These are phyloP conservation scores for Eupithecia dodoneata DNA, from an alignment of 2,888 invertebrate species.

Conservation along the genomic window DNA sequence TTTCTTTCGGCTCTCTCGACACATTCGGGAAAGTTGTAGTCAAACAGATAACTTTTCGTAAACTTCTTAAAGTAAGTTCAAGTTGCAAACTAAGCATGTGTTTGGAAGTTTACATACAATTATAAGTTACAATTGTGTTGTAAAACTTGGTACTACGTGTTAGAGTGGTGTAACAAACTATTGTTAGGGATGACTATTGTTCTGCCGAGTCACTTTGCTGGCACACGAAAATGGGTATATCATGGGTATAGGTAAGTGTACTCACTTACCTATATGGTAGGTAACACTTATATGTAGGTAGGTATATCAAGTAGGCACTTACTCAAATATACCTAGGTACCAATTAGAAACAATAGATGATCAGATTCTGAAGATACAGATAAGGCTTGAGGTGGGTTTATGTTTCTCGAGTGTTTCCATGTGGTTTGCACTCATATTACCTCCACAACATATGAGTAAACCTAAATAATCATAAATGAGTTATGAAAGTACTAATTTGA, in stretches of 20 bases:
- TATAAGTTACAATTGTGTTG: conserved; percentile 11
- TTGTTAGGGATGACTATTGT: conserved; percentile 9
- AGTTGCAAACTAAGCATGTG: not conserved
- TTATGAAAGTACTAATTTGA: too few relatives aligned
- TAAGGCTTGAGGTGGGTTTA: too few relatives aligned
- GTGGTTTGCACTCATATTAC: too few relatives aligned
- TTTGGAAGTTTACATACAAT: conserved; percentile 11
- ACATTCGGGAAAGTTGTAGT: not conserved
- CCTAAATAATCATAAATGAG: too few relatives aligned
- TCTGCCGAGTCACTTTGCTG: not conserved
- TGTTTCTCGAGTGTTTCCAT: not conserved
- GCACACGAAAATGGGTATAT: not conserved
- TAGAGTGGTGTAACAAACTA: not conserved
- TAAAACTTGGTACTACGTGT: conserved; percentile 1
- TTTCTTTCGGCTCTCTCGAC: not conserved
- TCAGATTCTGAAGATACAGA: not conserved
- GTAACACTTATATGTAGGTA: not conserved
- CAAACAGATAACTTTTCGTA: conserved; percentile 1
- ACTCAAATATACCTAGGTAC: not conserved
- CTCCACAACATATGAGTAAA: too few relatives aligned
- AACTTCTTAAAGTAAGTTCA: conserved; percentile 4
- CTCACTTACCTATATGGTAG: too few relatives aligned
- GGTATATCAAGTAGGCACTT: not conserved
- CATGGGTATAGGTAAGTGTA: not conserved
- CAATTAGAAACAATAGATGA: not conserved